Evolutionary conservation across 2,113 vertebrate species (phyloP).

Genomic region (Raja brachyura): DNA sequence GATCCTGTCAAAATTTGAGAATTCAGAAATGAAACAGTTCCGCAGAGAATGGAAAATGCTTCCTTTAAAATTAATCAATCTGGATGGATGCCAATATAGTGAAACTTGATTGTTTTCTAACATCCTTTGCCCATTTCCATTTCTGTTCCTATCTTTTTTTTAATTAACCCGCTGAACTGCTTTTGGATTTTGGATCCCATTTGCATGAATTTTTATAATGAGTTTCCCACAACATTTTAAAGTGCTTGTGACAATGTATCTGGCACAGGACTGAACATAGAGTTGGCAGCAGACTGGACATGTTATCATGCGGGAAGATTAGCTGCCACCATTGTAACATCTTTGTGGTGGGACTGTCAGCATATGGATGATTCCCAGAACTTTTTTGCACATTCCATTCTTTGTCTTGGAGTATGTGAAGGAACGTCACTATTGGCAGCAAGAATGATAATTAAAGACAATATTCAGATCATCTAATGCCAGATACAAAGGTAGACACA

Average conservation of each 20-base stretch:
- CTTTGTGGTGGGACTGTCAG: neutral
- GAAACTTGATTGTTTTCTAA: neutral
- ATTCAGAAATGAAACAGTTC: neutral
- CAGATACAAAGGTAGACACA: neutral
- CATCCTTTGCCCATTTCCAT: conserved; percentile 3
- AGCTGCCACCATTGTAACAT: neutral
- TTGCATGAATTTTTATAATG: neutral
- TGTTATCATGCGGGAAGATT: neutral
- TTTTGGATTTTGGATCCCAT: neutral
- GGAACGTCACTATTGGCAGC: neutral
- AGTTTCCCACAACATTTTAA: neutral
- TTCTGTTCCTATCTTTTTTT: neutral
- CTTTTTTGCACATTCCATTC: neutral
- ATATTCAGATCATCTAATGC: neutral
- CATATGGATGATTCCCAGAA: neutral
- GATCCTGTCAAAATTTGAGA: neutral
- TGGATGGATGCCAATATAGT: neutral
- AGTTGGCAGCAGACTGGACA: neutral
- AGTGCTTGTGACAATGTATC: neutral
- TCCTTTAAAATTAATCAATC: neutral
- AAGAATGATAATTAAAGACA: neutral
- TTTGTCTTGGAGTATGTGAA: neutral
- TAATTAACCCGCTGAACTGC: too few species aligned
- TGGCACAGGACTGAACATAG: neutral
- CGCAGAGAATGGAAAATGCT: neutral